A percentile compares a stretch with the other conserved stretches of the same genome.
phyloP scores from a whole-genome alignment of 2,113 vertebrate genomes.

The Sebastes fasciatus region DNA sequence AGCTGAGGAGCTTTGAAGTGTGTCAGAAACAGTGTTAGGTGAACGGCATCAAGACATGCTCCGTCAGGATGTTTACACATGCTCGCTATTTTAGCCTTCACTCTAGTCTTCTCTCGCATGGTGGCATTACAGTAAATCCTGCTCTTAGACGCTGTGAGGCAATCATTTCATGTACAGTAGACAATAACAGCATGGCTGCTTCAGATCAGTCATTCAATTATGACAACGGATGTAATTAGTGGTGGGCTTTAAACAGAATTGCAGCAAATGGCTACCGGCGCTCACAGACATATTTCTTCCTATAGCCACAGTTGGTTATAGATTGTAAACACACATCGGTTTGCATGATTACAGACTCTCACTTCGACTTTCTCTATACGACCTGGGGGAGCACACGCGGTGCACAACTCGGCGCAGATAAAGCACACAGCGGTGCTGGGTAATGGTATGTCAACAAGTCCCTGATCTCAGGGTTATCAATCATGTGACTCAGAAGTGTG shows the following conservation, averaged over 20 bases:
- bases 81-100: conserved; percentile 62
- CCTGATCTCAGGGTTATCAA: conserved; percentile 60
- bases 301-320: conserved; percentile 65
- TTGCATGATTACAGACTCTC: conserved; percentile 72
- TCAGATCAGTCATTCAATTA: conserved; percentile 74
- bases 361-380: conserved; percentile 49
- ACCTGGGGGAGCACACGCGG: conserved; percentile 56
- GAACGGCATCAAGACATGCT: conserved; percentile 44
- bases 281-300: conserved; percentile 63
- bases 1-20: conserved; percentile 45
- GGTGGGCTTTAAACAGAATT: conserved; percentile 65
- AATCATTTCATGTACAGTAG: conserved; percentile 72
- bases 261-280: conserved; percentile 68
- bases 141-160: conserved; percentile 55
- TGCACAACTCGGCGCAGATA: conserved; percentile 16
- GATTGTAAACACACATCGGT: conserved; percentile 72
- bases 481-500: conserved; percentile 62
- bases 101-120: conserved; percentile 59
- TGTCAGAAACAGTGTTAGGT: conserved; percentile 31
- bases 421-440: conserved; percentile 30
- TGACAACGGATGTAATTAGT: conserved; percentile 75
- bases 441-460: conserved; percentile 45
- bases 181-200: conserved; percentile 65
- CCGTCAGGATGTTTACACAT: conserved; percentile 73
- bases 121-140: conserved; percentile 72